Base-by-base conservation (phyloP, 2,888 invertebrate genomes). In the Taphrorychus bicolor region DNA sequence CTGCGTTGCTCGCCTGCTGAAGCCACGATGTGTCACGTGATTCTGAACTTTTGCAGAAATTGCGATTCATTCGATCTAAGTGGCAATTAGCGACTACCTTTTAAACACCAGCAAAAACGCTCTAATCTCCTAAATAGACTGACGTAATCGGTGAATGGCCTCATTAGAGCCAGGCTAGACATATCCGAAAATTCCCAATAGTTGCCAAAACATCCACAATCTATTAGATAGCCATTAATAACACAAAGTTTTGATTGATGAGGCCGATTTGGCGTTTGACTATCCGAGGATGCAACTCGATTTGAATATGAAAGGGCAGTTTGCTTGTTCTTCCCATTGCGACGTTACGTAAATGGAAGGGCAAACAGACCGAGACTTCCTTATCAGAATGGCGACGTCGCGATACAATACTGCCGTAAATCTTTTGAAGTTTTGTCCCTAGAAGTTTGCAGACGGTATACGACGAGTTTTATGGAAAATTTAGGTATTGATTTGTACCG, bases 131-230 rank as follows among this genome's bases (percentile, higher is more conserved):
- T 11, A 32, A 32, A 32, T 32, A 32, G 32, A 32, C 32, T 3
- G 32, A 32, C 32, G 32, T 32, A 32, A 32, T 32, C 45, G 45
- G 45, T 45, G 17, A 45, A 45, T 17, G 45, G 4, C 45, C 45
- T 45, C 45, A 2, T 14, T 7, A 45, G 45, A 45, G 14, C 5
- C 7, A 11, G 11, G 32, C 32, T 32, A 32, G 32, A 32, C 32
- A 11, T 11, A 3, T 32, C 11, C 32, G 32, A 32, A 32, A 32
- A 32, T 32, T 32, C 14, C 2, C 45, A 45, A 45, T 45, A 17
- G 45, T 45, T 45, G 45, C 45, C 45, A 45, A 45, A n/a, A 45
- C 45, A 45, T 32, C 32, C 32, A 3, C 7, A 32, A 32, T 32
- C 32, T 32, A 32, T 32, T 32, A 32, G 32, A 32, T 32, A 32